Percentiles rank a stretch among this genome's conserved stretches.
phyloP scores from a whole-genome alignment of 2,113 vertebrate species.

The Platanista minor region DNA sequence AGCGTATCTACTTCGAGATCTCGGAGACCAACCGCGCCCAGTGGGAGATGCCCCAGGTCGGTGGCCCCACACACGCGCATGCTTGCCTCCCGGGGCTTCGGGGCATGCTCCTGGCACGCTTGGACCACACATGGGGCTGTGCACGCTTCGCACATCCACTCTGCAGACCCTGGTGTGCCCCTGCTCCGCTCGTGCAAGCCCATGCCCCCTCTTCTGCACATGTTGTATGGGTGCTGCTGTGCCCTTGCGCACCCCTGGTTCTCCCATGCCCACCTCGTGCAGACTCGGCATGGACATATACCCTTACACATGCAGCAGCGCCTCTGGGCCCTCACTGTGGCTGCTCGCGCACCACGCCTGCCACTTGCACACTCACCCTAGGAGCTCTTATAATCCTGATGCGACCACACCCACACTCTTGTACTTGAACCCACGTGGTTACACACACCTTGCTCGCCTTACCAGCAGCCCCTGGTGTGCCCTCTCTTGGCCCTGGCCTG shows the following conservation, averaged over 20 bases:
- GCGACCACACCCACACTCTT: not conserved
- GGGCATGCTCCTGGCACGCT: not conserved
- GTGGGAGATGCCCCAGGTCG: conserved; percentile 98
- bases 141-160: not conserved
- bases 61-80: not conserved
- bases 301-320: too few relatives aligned
- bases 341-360: not conserved
- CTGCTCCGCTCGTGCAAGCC: not conserved
- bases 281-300: not conserved
- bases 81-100: accelerated
- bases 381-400: not conserved
- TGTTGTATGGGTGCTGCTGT: not conserved
- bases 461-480: not conserved
- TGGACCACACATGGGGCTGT: not conserved
- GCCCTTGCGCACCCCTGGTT: not conserved
- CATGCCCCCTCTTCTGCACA: not conserved
- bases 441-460: not conserved
- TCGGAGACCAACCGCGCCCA: conserved; percentile 95
- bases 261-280: not conserved
- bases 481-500: not conserved
- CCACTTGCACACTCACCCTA: not conserved
- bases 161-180: not conserved
- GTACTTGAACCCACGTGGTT: not conserved
- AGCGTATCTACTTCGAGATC: conserved; percentile 98
- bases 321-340: not conserved